Conservation (phyloP, 2,113 vertebrate species). For the Physeter macrocephalus region DNA sequence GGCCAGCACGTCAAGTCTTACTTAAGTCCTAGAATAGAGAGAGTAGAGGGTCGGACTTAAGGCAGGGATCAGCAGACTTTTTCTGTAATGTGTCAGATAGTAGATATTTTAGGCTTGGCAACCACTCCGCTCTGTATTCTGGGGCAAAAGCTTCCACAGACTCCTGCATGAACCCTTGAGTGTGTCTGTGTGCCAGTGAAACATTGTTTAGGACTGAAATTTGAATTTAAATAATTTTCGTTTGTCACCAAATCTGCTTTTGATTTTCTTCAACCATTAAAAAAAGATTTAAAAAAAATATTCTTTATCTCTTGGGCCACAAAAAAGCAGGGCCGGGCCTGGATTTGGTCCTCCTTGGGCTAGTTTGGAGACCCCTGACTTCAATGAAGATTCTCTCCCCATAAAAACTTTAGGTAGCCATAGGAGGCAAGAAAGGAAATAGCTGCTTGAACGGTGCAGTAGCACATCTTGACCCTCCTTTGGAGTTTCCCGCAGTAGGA, state of each 20-base stretch:
- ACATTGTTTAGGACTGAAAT: fast-evolving
- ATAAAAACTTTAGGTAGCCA: fast-evolving
- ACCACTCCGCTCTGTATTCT: fast-evolving
- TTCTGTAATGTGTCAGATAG: too few species aligned
- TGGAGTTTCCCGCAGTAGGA: too few species aligned
- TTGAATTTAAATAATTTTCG: too few species aligned
- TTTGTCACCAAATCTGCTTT: background rate
- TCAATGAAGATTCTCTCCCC: background rate
- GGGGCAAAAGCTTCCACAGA: fast-evolving
- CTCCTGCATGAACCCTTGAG: fast-evolving
- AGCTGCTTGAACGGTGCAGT: fast-evolving
- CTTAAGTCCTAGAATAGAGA: background rate
- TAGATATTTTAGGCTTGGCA: background rate
- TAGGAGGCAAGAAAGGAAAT: background rate
- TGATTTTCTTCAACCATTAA: background rate
- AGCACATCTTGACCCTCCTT: too few species aligned
- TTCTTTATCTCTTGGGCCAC: background rate
- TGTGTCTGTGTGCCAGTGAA: too few species aligned
- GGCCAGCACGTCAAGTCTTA: fast-evolving
- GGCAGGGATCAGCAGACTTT: background rate
- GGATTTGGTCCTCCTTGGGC: background rate
- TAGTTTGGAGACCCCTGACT: background rate
- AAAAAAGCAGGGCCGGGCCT: too few species aligned
- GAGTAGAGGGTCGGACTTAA: background rate
- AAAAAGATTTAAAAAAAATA: background rate